Conservation (phyloP, 2,113 vertebrate genomes). For the Nematolebias whitei region DNA sequence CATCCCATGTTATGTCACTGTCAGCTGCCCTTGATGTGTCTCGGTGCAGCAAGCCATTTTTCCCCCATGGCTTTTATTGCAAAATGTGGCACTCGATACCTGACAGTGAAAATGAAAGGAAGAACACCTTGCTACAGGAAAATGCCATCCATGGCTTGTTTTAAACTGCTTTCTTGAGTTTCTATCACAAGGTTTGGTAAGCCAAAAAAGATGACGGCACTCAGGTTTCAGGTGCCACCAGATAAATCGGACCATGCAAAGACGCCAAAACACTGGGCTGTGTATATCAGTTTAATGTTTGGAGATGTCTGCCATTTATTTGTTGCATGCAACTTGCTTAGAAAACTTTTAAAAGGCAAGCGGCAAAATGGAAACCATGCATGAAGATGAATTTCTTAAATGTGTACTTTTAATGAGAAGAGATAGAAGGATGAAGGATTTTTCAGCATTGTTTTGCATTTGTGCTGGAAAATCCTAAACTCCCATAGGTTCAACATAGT, state of each 20-base stretch:
- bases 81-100: constrained; percentile 54
- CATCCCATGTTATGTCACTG: constrained; percentile 20
- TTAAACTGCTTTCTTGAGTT: constrained; percentile 19
- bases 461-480: neutral
- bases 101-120: constrained; percentile 48
- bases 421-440: neutral
- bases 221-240: constrained; percentile 27
- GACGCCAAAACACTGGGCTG: constrained; percentile 34
- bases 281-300: constrained; percentile 40
- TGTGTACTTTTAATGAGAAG: constrained; percentile 15
- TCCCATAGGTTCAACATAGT: neutral
- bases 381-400: constrained; percentile 19
- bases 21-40: constrained; percentile 24
- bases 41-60: constrained; percentile 13
- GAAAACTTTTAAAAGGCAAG: constrained; percentile 43
- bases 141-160: constrained; percentile 4
- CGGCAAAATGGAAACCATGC: constrained; percentile 39
- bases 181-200: constrained; percentile 5
- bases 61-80: constrained; percentile 38
- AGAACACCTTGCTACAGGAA: constrained; percentile 27
- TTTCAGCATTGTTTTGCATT: constrained; percentile 1
- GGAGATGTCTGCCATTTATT: constrained; percentile 35
- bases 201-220: constrained; percentile 21
- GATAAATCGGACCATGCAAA: constrained; percentile 43
- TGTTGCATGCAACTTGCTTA: constrained; percentile 3